A percentile compares a stretch with the other conserved stretches of the same genome.
Evolutionary conservation across 1,140 invertebrate genomes (phyloP).

Genomic region (Drosophila serrata): DNA sequence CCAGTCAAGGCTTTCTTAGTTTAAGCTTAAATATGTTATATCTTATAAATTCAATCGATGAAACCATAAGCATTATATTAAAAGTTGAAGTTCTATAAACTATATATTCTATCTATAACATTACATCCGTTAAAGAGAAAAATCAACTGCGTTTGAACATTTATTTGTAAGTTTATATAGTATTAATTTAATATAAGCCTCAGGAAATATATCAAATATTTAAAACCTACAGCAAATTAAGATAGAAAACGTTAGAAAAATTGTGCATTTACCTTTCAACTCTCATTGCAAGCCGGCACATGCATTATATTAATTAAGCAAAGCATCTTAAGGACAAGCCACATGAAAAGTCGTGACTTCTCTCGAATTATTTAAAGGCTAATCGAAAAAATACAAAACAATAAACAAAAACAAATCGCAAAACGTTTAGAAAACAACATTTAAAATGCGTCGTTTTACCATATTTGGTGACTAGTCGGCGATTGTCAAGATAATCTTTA

Average conservation of each 20-base stretch:
- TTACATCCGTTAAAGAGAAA: no score
- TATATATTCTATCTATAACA: no score
- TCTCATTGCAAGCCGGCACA: constrained; percentile 7
- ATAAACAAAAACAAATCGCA: constrained; percentile 4
- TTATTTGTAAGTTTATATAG: not conserved
- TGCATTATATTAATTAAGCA: constrained; percentile 12
- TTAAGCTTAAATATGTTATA: no score
- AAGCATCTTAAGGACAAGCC: constrained; percentile 46
- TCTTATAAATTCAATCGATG: no score
- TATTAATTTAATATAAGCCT: not conserved
- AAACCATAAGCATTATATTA: no score
- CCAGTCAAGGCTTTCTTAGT: not conserved
- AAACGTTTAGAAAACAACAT: constrained; percentile 48
- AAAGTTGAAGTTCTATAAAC: no score
- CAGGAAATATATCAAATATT: not conserved
- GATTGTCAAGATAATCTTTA: constrained; percentile 64
- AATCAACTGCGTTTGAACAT: no score
- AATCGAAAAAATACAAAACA: constrained; percentile 23
- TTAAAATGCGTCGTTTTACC: constrained; percentile 57
- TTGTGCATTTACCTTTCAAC: constrained; percentile 5
- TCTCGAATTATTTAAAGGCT: constrained; percentile 55
- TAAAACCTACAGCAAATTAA: not conserved
- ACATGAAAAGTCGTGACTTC: constrained; percentile 45
- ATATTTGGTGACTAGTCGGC: constrained; percentile 51
- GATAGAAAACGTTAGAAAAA: not conserved